phyloP scores from a whole-genome alignment of 2,113 vertebrate genomes.

The Otus sunia region DNA sequence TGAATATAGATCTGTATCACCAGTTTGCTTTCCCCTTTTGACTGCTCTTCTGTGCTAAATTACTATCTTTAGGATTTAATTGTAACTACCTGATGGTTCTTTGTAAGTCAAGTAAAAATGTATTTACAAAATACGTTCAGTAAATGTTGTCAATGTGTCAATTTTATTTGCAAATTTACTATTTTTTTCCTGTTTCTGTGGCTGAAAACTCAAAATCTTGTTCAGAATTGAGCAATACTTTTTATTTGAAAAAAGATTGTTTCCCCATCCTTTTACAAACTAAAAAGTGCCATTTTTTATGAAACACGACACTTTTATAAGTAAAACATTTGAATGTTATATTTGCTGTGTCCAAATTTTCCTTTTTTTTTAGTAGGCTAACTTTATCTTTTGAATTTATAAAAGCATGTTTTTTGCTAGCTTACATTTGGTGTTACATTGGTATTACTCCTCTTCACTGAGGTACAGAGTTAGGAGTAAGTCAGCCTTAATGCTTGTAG shows the following conservation, averaged over 20 bases:
- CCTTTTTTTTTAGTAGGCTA: background rate
- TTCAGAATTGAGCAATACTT: constrained; percentile 38
- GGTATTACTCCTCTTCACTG: background rate
- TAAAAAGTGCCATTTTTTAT: background rate
- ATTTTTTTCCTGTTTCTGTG: background rate
- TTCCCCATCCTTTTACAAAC: background rate
- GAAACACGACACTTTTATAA: background rate
- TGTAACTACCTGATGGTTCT: background rate
- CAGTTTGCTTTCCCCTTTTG: background rate
- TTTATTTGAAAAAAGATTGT: background rate
- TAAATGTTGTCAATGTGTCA: background rate
- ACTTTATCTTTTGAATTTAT: background rate
- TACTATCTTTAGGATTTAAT: background rate
- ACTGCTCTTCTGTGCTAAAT: background rate
- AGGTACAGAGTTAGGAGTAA: background rate
- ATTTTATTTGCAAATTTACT: background rate
- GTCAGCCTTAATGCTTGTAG: background rate
- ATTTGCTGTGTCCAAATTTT: background rate
- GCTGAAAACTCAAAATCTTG: background rate
- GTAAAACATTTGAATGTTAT: background rate
- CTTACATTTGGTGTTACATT: background rate
- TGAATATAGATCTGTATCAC: background rate
- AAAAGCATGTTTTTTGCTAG: background rate
- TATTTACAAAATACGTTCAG: background rate
- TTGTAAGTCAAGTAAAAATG: background rate